Evolutionary conservation across 2,797 vertebrate species (phyloP).

Genomic region (Chloroceryle amazona): DNA sequence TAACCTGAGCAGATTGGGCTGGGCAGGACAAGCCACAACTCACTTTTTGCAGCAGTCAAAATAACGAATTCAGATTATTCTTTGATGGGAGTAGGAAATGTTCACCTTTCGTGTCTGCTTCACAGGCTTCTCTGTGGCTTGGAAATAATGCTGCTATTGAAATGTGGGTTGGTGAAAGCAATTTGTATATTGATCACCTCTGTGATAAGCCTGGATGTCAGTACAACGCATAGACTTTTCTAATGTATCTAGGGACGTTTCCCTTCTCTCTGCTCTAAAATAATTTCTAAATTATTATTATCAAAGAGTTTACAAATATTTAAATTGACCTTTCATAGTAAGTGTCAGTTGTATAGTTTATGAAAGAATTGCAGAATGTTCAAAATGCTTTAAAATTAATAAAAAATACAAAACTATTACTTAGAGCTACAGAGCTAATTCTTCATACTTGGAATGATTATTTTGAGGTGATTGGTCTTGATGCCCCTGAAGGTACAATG

Average conservation of each 20-base stretch:
- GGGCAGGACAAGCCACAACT: neutral
- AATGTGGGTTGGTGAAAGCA: neutral
- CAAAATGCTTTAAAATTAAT: neutral
- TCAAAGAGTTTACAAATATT: neutral
- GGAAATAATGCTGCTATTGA: neutral
- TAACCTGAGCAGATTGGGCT: slow-evolving; percentile 12
- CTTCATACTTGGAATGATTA: neutral
- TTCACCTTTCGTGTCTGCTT: neutral
- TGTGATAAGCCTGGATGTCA: neutral
- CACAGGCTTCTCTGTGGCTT: neutral
- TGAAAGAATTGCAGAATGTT: neutral
- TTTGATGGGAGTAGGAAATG: neutral
- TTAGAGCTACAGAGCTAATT: neutral
- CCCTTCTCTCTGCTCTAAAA: neutral
- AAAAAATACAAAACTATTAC: neutral
- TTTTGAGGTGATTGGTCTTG: neutral
- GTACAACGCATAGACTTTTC: neutral
- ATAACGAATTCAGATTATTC: neutral
- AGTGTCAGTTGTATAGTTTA: accelerated
- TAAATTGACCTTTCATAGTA: neutral
- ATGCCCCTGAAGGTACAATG: neutral
- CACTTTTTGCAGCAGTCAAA: neutral
- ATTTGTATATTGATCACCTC: neutral
- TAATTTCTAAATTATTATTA: neutral
- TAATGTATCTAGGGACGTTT: neutral